Evolutionary conservation across 2,113 vertebrate genomes (phyloP), one percentile per base, ranked within the genome.

Genomic region (Tyto alba): DNA sequence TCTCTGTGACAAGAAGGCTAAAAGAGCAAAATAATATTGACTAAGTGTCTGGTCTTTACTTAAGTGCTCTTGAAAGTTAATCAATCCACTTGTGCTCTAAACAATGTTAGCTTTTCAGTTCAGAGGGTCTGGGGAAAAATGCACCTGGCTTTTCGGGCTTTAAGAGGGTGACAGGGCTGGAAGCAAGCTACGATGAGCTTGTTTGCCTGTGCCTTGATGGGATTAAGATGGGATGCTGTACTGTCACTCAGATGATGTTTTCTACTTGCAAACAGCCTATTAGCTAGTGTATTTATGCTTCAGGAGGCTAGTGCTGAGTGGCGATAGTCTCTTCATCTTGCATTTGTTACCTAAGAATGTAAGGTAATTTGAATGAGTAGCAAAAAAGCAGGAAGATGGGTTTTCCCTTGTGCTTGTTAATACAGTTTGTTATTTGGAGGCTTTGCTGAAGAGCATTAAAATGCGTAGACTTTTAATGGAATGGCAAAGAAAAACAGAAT

Each of bases 11-110:
- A 59, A 59, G 62, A 67, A 85, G 85, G 68, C 69, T 68, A 50
- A 88, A 89, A 50, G 75, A 82, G 84, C 64, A 72, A 79, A 92
- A 80, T 83, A 90, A 91, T 85, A 78, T 83, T 95, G 88, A 80
- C 23, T 30, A 89, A 89, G 53, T 88, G 63, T 90, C 63, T 92
- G 56, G 7, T 64, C 66, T 81, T 88, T 69, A 59, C 55, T 59
- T 92, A 84, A 89, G 48, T 40, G 69, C 7, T 66, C 47, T 81
- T 93, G 64, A 88, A 90, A 94, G 71, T 88, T 85, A 88, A 82
- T 90, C 55, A 88, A 66, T 94, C 66, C 16, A 47, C 41, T 90
- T 87, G 45, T 80, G 47, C 56, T 18, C 36, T 80, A 62, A 83
- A 84, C 41, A 36, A 18, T 59, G 43, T 84, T 95, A 75, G 38